Base-by-base conservation (phyloP, 2,888 invertebrate genomes). In the Conus canariensis region DNA sequence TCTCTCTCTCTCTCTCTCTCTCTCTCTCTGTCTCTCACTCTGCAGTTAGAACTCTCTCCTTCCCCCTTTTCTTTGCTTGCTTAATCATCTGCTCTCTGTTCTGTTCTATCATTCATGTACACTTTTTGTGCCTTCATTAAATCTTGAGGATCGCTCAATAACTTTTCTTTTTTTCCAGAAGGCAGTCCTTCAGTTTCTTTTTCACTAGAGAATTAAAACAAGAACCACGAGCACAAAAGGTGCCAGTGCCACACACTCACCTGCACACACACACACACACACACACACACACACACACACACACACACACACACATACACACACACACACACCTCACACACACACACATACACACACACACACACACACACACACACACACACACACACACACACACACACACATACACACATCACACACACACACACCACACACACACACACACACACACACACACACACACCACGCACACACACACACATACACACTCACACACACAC, bases 401-500 rank as follows among this genome's bases (percentile, higher is more conserved):
- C 70, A 14, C 70, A 12, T 19, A 16, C 22, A 70, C 16, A 22
- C 60, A 64, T 10, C 83, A 58, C 58, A 59, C 83, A 83, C 77
- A 30, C 30, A 30, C 77, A 30, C 30, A 30, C 77, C 30, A 30
- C 77, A 77, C 77, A 30, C 83, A 58, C 83, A 83, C 83, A 83
- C 83, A 83, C 83, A 83, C 83, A 83, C 83, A 60, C 77, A 77
- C 77, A 77, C 77, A 77, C 30, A 77, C 77, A 77, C 77, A 77
- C 77, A 77, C 77, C 77, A 77, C 77, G 10, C 77, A 77, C 30
- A 77, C 30, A 77, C 30, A 77, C 77, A 77, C 77, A 77, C 77
- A 77, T 25, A 77, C 77, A 77, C 77, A 58, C 56, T 56, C 22
- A 56, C 22, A 82, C 56, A 82, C 56, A 82, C 82, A 82, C 82